Evolutionary conservation across 37 sponge, comb jelly and placozoan genomes (phyloP), one percentile per base, ranked within the genome.

Genomic region (Bolinopsis microptera): DNA sequence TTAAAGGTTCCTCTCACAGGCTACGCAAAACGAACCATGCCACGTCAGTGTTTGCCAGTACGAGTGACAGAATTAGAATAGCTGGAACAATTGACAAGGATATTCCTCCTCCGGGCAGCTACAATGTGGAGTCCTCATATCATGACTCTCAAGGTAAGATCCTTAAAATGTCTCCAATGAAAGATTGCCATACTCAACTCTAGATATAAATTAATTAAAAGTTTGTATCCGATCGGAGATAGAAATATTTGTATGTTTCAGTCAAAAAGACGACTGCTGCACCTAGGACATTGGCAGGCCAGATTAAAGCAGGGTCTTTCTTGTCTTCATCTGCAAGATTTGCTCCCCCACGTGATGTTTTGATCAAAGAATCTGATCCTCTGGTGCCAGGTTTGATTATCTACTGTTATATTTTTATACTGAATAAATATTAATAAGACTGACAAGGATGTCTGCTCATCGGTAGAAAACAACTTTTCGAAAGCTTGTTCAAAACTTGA

Each of bases 321-420:
- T 92, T 93, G 24, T 95, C 96, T 9, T 93, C 97, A 69, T 82
- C 96, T 23, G 74, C 93, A 3, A 76, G 98, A 31, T 95, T 94
- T 92, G 94, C 94, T 31, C 95, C 94, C 35, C 98, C 97, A 0
- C 83, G 94, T 24, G 97, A 96, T 76, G 93, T 95, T n/a, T 92
- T 96, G 24, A 69, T 95, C 5, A 94, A 95, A 61, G 94, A 95
- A 67, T 93, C 96, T 1, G 96, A 96, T 69, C 37, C 75, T 22
- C 36, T 76, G 34, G 96, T 96, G 38, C 98, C 98, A 93, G 97
- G 97, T 95, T 68, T 37, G 35, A n/a, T 80, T 72, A 28, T 30
- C 18, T 72, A 30, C 75, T 30, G 13, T 67, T 67, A 22, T 22
- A 67, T 13, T 67, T 22, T 67, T 67, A 22, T 67, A 67, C 21